A percentile compares a stretch with the other conserved stretches of the same genome.
phyloP scores from a whole-genome alignment of 2,797 vertebrate species.

The Parauchenoglanis ngamensis region DNA sequence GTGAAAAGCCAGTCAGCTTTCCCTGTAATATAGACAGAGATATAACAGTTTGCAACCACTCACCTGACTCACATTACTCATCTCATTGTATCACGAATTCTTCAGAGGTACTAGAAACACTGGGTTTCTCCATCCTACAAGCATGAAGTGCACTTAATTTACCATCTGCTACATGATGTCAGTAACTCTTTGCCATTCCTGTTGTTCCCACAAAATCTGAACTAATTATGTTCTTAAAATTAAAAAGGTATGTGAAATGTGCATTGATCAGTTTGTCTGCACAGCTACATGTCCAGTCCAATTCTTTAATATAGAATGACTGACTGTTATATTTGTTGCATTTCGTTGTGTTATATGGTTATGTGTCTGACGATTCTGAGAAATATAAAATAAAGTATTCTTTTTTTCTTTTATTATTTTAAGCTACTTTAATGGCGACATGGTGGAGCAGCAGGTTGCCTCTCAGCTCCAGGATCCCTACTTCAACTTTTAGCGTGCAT shows the following conservation, averaged over 20 bases:
- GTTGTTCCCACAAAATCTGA: neutral
- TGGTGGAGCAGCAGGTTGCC: neutral
- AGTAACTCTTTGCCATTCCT: neutral
- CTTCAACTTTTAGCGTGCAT: neutral
- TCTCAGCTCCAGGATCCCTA: neutral
- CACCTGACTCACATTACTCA: slow-evolving; percentile 7
- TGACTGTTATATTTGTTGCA: neutral
- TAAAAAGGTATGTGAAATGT: neutral
- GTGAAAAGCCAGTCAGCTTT: neutral
- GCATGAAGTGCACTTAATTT: neutral
- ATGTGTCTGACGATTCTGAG: neutral
- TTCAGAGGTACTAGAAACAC: neutral
- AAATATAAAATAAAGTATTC: neutral
- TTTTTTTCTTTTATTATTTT: neutral
- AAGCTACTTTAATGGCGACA: neutral
- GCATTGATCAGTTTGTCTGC: neutral
- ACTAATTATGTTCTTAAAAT: neutral
- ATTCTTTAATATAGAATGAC: neutral
- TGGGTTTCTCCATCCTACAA: neutral
- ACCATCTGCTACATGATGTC: slow-evolving; percentile 32
- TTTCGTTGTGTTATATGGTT: neutral
- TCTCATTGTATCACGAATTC: neutral
- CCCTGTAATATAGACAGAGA: neutral
- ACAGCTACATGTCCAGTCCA: neutral
- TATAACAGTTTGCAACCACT: neutral